phyloP scores from a whole-genome alignment of 2,888 invertebrate species.

The Petrolisthes cinctipes region DNA sequence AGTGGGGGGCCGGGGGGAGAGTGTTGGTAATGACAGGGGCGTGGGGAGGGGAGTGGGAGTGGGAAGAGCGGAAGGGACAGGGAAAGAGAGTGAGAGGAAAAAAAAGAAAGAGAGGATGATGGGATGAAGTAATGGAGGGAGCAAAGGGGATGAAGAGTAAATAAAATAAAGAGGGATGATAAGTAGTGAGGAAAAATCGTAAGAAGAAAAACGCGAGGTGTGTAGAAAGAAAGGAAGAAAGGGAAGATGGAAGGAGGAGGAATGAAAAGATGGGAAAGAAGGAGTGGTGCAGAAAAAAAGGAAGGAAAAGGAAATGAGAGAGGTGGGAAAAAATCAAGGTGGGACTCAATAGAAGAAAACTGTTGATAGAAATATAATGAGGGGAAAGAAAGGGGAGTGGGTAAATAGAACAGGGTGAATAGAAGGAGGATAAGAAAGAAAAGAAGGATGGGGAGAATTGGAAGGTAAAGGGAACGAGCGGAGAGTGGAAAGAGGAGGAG shows the following conservation, averaged over 20 bases:
- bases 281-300: not conserved
- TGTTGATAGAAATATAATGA: not conserved
- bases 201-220: not conserved
- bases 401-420: not conserved
- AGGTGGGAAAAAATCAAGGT: not conserved
- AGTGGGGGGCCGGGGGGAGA: not conserved
- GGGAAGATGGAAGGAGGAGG: not conserved
- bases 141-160: not conserved
- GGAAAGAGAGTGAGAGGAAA: slow-evolving; percentile 1
- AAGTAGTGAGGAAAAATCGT: too few species aligned
- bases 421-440: too few species aligned
- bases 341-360: not conserved
- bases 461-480: too few species aligned
- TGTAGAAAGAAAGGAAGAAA: not conserved
- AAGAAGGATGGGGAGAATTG: too few species aligned
- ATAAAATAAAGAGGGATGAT: not conserved
- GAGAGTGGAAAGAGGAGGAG: too few species aligned
- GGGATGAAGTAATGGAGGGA: not conserved
- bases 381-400: not conserved
- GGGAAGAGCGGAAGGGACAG: not conserved
- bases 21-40: not conserved
- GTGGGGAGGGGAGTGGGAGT: not conserved
- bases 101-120: not conserved
- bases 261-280: not conserved
- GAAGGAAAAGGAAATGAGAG: not conserved